A percentile compares a stretch with the other conserved stretches of the same genome.
Evolutionary conservation across 2,113 vertebrate genomes (phyloP).

Genomic region (Ariopsis seemanni): DNA sequence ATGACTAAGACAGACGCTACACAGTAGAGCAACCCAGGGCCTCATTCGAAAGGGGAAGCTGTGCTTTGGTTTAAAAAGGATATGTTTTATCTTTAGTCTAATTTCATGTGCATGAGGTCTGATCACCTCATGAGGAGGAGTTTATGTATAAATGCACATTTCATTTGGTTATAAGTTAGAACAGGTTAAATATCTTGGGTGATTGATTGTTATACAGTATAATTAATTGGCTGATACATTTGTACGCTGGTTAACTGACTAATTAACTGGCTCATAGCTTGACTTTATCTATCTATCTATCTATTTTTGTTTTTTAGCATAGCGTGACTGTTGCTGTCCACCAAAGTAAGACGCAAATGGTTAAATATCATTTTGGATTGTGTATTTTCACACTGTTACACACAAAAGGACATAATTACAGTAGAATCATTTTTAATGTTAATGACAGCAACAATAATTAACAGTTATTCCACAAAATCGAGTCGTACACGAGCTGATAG

Average conservation of each 20-base stretch:
- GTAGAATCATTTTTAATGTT: not conserved
- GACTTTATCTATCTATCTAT: not conserved
- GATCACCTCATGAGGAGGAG: not conserved
- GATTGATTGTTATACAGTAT: not conserved
- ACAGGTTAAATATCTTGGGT: not conserved
- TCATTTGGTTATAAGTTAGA: not conserved
- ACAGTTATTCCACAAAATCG: too few relatives aligned
- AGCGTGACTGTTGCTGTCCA: not conserved
- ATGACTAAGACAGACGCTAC: slow-evolving; percentile 32
- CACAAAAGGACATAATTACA: not conserved
- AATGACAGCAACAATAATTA: not conserved
- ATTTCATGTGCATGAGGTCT: not conserved
- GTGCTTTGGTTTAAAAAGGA: not conserved
- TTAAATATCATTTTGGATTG: not conserved
- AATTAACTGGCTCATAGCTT: too few relatives aligned
- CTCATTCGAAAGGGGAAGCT: not conserved
- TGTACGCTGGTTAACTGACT: not conserved
- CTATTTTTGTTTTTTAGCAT: not conserved
- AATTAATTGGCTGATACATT: not conserved
- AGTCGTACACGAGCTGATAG: too few relatives aligned
- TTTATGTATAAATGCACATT: not conserved
- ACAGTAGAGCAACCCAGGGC: not conserved
- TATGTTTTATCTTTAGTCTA: too few relatives aligned
- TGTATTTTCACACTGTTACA: not conserved
- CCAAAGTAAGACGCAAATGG: not conserved